These are phyloP conservation scores for Heliothis peltigera DNA, from an alignment of 2,888 invertebrate genomes.

Conservation along the genomic window DNA sequence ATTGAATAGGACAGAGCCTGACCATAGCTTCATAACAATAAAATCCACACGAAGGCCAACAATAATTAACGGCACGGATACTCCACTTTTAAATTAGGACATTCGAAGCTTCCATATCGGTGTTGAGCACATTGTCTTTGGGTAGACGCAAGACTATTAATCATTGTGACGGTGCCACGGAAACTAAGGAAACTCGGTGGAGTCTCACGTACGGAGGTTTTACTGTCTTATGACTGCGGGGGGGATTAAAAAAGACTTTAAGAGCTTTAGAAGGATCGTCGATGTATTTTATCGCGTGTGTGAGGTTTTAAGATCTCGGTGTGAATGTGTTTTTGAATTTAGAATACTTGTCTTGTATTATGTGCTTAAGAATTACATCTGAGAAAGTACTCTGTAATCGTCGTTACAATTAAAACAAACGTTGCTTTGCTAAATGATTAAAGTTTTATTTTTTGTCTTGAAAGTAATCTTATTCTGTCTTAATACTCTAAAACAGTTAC, in stretches of 20 bases:
- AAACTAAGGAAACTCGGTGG: slow-evolving; percentile 33
- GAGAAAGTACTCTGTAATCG: too few species aligned
- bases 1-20: too few species aligned
- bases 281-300: neutral
- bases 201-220: slow-evolving; percentile 10
- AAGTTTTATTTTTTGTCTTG: too few species aligned
- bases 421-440: too few species aligned
- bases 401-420: too few species aligned
- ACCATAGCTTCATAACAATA: neutral
- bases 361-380: neutral
- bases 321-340: neutral
- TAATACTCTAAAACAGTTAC: too few species aligned
- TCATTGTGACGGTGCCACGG: slow-evolving; percentile 59
- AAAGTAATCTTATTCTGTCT: too few species aligned
- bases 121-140: slow-evolving; percentile 59
- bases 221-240: neutral
- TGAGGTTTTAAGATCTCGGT: neutral
- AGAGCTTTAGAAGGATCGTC: neutral
- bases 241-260: neutral
- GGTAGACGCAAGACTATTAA: slow-evolving; percentile 64
- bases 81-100: slow-evolving; percentile 64
- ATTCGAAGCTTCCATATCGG: slow-evolving; percentile 59
- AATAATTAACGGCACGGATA: slow-evolving; percentile 63
- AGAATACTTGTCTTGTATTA: neutral
- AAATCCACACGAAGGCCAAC: slow-evolving; percentile 26